phyloP scores from a whole-genome alignment of 2,797 vertebrate genomes.

The Sebastes itinus region DNA sequence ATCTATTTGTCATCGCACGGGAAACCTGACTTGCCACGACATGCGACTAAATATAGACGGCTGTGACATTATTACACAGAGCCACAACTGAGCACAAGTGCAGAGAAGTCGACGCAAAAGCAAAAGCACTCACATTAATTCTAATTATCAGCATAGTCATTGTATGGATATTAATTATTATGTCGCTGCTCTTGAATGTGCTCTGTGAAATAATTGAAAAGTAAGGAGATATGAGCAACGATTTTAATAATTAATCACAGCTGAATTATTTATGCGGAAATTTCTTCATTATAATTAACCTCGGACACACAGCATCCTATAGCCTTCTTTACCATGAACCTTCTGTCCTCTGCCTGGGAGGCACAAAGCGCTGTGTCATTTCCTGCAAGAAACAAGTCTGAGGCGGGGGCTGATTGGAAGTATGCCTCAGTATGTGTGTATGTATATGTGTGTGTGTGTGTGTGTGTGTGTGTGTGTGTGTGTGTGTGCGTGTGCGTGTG shows the following conservation, averaged over 20 bases:
- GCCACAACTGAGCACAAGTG: background rate
- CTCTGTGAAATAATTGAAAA: slow-evolving; percentile 64
- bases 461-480: slow-evolving; percentile 10
- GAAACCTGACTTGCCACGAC: background rate
- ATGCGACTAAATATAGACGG: background rate
- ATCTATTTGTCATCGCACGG: background rate
- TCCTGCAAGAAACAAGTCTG: slow-evolving; percentile 11
- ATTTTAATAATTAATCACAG: slow-evolving; percentile 63
- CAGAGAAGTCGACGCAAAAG: background rate
- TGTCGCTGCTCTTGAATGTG: slow-evolving; percentile 41
- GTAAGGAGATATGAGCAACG: slow-evolving; percentile 44
- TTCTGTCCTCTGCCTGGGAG: slow-evolving; percentile 35
- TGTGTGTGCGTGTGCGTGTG: slow-evolving; percentile 14
- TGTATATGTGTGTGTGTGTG: background rate
- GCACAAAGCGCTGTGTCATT: slow-evolving; percentile 5
- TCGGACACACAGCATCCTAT: slow-evolving; percentile 36
- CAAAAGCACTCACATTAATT: slow-evolving; percentile 42
- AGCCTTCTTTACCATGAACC: slow-evolving; percentile 34
- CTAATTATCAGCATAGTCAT: slow-evolving; percentile 40
- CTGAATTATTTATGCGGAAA: slow-evolving; percentile 60
- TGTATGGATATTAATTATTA: slow-evolving; percentile 56
- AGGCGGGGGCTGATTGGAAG: slow-evolving; percentile 28
- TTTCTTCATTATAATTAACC: slow-evolving; percentile 61
- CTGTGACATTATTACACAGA: background rate
- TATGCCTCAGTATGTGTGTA: background rate